Evolutionary conservation across 2,113 vertebrate genomes (phyloP).

Genomic region (Melanostigma gelatinosum): DNA sequence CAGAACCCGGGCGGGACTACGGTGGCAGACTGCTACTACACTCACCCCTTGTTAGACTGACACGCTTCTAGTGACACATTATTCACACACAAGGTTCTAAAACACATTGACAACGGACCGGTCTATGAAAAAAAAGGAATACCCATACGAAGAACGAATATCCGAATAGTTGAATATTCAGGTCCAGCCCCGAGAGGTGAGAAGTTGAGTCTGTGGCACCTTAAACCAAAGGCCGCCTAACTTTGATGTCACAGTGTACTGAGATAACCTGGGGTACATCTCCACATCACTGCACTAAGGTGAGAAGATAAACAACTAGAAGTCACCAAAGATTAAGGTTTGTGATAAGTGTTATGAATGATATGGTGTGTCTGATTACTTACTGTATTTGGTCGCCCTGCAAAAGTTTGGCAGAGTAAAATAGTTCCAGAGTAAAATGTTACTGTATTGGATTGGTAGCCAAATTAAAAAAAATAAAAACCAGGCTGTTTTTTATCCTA

Average conservation of each 20-base stretch:
- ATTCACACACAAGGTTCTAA: not conserved
- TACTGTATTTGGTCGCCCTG: not conserved
- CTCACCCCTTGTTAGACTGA: not conserved
- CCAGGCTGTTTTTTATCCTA: constrained; percentile 5
- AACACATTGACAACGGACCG: not conserved
- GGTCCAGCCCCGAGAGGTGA: not conserved
- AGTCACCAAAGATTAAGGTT: not conserved
- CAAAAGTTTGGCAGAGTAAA: constrained; percentile 9
- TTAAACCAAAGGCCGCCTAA: not conserved
- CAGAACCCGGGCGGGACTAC: not conserved
- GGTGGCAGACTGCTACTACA: not conserved
- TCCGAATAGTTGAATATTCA: not conserved
- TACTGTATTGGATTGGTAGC: not conserved
- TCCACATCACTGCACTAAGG: not conserved
- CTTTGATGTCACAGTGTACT: not conserved
- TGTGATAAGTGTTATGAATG: not conserved
- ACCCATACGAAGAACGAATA: not conserved
- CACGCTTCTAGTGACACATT: not conserved
- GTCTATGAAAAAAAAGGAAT: not conserved
- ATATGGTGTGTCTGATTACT: not conserved
- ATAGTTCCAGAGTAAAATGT: constrained; percentile 11
- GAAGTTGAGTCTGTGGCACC: not conserved
- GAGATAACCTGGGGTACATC: not conserved
- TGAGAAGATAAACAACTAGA: not conserved
- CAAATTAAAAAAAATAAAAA: not conserved